Conservation (phyloP, 2,113 vertebrate species). For the Ammodytes marinus region DNA sequence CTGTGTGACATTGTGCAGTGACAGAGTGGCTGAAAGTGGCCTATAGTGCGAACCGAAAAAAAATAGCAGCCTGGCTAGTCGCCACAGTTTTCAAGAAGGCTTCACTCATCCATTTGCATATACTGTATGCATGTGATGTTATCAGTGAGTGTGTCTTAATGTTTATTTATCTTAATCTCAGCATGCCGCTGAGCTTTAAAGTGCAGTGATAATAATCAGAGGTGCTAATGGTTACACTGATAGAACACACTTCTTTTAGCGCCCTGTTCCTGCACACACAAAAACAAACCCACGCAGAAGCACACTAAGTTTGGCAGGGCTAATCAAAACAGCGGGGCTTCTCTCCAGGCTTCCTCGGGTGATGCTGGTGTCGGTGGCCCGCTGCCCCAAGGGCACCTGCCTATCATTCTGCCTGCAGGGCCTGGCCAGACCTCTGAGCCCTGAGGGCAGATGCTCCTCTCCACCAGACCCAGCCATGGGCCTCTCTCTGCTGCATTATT, state of each 20-base stretch:
- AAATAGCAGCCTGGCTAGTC: conserved; percentile 3
- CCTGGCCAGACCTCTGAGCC: conserved; percentile 54
- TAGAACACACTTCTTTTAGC: conserved; percentile 38
- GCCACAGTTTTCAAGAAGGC: conserved; percentile 23
- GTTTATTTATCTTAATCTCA: conserved; percentile 57
- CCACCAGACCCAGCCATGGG: conserved; percentile 44
- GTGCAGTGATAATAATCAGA: conserved; percentile 56
- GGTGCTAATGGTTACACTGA: conserved; percentile 63
- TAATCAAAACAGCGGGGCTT: conserved; percentile 68
- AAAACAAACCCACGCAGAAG: conserved; percentile 45
- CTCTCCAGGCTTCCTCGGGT: conserved; percentile 52
- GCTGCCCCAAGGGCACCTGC: conserved; percentile 65
- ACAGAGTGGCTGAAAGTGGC: conserved; percentile 36
- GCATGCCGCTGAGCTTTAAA: conserved; percentile 37
- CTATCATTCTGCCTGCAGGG: conserved; percentile 69
- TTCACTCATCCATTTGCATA: conserved; percentile 33
- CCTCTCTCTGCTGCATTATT: conserved; percentile 73
- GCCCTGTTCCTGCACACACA: conserved; percentile 30
- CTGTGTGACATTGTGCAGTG: conserved; percentile 46
- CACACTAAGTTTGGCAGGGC: conserved; percentile 42
- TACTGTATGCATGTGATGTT: conserved; percentile 22
- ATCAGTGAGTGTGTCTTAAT: conserved; percentile 27
- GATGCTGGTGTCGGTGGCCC: conserved; percentile 64
- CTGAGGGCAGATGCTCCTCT: conserved; percentile 64
- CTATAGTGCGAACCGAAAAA: conserved; percentile 19